Evolutionary conservation across 2,113 vertebrate genomes (phyloP).

Genomic region (Excalfactoria chinensis): DNA sequence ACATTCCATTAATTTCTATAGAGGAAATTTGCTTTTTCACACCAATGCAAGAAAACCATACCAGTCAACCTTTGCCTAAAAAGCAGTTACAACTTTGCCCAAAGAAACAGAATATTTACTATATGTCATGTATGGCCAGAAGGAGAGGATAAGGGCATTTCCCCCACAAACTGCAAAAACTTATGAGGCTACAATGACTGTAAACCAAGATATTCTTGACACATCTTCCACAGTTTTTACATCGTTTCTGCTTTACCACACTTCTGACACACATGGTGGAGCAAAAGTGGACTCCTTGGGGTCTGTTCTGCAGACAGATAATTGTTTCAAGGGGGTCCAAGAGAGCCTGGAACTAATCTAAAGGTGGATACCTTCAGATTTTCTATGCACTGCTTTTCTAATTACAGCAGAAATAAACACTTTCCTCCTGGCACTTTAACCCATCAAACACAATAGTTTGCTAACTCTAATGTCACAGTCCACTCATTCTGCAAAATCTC

Average conservation of each 20-base stretch:
- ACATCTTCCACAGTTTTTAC: background rate
- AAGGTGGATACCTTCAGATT: conserved; percentile 25
- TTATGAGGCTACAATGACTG: background rate
- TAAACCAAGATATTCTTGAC: background rate
- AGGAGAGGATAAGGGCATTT: background rate
- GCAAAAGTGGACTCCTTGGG: background rate
- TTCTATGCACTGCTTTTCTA: conserved; percentile 37
- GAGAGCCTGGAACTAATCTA: background rate
- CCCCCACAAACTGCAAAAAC: background rate
- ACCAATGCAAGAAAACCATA: background rate
- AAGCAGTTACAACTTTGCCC: background rate
- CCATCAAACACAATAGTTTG: background rate
- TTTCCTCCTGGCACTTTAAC: conserved; percentile 10
- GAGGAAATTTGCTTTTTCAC: background rate
- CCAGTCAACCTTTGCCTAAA: background rate
- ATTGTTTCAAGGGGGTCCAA: conserved; percentile 20
- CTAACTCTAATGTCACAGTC: background rate
- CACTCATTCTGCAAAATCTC: background rate
- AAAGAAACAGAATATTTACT: background rate
- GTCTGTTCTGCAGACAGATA: background rate
- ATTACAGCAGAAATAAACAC: conserved; percentile 23
- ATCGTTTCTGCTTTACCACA: background rate
- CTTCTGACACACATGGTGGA: background rate
- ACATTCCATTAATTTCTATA: fast-evolving
- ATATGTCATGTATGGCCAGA: background rate